phyloP scores from a whole-genome alignment of 2,797 vertebrate species.

The Sylvilagus floridanus region DNA sequence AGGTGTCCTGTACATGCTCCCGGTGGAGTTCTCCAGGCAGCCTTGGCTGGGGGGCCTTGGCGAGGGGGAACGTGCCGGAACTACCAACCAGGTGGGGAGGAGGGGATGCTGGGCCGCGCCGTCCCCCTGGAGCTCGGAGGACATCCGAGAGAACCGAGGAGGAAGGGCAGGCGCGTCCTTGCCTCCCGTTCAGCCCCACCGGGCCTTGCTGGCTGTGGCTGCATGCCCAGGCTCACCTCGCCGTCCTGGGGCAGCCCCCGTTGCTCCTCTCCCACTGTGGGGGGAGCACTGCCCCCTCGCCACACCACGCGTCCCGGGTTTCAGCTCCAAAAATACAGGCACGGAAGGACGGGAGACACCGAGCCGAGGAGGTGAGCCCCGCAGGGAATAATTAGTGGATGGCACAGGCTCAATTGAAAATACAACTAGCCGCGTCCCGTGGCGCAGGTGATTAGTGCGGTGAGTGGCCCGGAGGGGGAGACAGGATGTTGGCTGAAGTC shows the following conservation, averaged over 20 bases:
- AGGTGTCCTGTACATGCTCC: conserved; percentile 88
- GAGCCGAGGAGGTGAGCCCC: conserved; percentile 73
- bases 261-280: conserved; percentile 9
- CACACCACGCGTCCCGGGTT: conserved; percentile 68
- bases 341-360: conserved; percentile 23
- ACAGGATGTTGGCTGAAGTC: not conserved
- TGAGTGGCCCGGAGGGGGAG: conserved; percentile 47
- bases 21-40: conserved; percentile 86
- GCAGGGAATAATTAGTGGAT: conserved; percentile 73
- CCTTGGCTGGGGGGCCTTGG: conserved; percentile 85
- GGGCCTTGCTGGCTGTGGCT: conserved; percentile 58
- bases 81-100: conserved; percentile 79
- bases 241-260: conserved; percentile 6
- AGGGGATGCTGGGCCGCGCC: conserved; percentile 18
- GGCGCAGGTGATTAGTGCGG: conserved; percentile 61
- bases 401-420: conserved; percentile 73
- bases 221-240: conserved; percentile 48
- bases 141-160: conserved; percentile 70
- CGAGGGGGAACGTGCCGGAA: conserved; percentile 80
- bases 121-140: conserved; percentile 65
- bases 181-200: conserved; percentile 16
- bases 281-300: conserved; percentile 44
- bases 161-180: conserved; percentile 74
- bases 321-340: conserved; percentile 71
- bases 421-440: conserved; percentile 54